Base-by-base conservation (phyloP, 2,113 vertebrate species). In the Chroicocephalus ridibundus region DNA sequence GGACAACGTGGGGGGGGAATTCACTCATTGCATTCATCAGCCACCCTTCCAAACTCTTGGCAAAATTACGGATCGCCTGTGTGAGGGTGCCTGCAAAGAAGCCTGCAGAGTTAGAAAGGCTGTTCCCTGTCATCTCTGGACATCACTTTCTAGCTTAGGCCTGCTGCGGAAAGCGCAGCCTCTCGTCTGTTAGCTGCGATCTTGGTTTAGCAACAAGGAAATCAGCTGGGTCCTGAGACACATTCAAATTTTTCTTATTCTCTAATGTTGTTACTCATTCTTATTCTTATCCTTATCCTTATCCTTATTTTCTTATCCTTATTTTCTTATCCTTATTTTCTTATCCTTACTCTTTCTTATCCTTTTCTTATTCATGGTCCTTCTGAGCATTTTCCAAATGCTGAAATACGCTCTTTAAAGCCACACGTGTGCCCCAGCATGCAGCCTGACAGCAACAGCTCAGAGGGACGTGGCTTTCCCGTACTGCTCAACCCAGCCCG, bases 31-130 rank as follows among this genome's bases (percentile, higher is more conserved):
- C 99, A 1, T 98, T 99, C 5, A 99, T 99, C 96, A 99, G 95
- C 99, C 99, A 99, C 46, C 99, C 99, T 93, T 99, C 99, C 96
- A 99, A 94, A 88, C 99, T 99, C 98, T 99, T 99, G 96, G 99
- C 99, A 78, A 99, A 99, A 90, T 99, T 99, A 15, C 99, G 98
- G 79, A 99, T 99, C 3, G 99, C 99, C 97, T 99, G 99, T 4
- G 99, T 99, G 87, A 99, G 98, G 1, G 99, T 99, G 96, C 99
- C 99, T 99, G 97, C 40, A 86, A 49, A 47, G 36, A 81, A 38
- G 44, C 11, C 52, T 13, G 6, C 54, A 60, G 2, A 32, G 84
- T 96, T 57, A 97, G 15, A 38, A 21, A 38, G 31, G 81, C 62
- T 65, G 20, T 0, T 58, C 94, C 31, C 1, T 0, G 3, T 1